Conservation (phyloP, 1,140 invertebrate genomes). For the Thalassaphorura encarpata region DNA sequence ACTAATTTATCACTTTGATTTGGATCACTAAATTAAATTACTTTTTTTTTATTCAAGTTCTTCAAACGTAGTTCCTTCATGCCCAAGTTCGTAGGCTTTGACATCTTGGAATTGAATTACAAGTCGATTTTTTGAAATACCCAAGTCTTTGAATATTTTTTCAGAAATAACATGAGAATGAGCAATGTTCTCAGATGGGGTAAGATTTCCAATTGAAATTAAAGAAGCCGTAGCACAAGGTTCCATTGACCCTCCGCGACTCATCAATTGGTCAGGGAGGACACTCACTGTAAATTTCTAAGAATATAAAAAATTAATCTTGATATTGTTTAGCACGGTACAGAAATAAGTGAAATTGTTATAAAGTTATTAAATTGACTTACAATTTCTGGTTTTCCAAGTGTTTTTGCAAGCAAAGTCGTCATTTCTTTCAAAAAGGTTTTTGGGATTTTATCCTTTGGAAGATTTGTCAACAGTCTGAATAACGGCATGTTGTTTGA, state of each 20-base stretch:
- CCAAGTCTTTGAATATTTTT: slow-evolving; percentile 47
- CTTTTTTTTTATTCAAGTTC: slow-evolving; percentile 39
- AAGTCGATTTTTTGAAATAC: slow-evolving; percentile 48
- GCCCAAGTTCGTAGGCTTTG: slow-evolving; percentile 47
- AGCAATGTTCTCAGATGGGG: slow-evolving; percentile 52
- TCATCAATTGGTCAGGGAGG: slow-evolving; percentile 41
- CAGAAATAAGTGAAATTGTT: too few relatives aligned
- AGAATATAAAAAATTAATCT: too few relatives aligned
- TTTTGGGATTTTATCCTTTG: slow-evolving; percentile 17
- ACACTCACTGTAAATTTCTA: too few relatives aligned
- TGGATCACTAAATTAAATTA: too few relatives aligned
- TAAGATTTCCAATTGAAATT: slow-evolving; percentile 53
- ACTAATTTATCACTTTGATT: too few relatives aligned
- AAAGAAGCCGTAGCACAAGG: slow-evolving; percentile 50
- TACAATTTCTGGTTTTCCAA: slow-evolving; percentile 1
- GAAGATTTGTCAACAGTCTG: slow-evolving; percentile 4
- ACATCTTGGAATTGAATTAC: slow-evolving; percentile 52
- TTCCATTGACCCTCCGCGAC: slow-evolving; percentile 48
- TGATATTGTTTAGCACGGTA: too few relatives aligned
- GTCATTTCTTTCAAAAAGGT: slow-evolving; percentile 15
- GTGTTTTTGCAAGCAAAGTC: neutral
- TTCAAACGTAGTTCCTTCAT: slow-evolving; percentile 49
- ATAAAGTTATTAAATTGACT: neutral
- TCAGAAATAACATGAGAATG: slow-evolving; percentile 49
- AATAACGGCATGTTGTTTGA: slow-evolving; percentile 8